Evolutionary conservation across 2,888 invertebrate genomes (phyloP), one percentile per base, ranked within the genome.

Genomic region (Pyrgus malvae): DNA sequence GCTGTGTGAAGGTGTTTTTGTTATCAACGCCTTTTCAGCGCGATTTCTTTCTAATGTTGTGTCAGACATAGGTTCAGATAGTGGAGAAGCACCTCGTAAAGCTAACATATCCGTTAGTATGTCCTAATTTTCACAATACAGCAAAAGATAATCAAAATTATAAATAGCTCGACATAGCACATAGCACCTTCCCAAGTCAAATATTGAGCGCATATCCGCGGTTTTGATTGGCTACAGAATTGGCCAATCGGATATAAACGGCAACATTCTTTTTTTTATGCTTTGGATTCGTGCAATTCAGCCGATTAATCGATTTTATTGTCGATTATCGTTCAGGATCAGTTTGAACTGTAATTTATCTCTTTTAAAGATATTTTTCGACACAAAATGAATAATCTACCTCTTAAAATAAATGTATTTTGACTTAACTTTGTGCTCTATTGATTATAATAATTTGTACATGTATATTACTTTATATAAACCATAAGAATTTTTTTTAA

Each of bases 11-110:
- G 83, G 82, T 1, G 83, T 85, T 65, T 80, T 86, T 0, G 79
- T 78, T 49, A 89, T 68, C 0, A 86, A 72, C 0, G 90, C 89
- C 67, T 85, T 89, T 70, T 87, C 89, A 0, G 72, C 81, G 35
- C 82, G 82, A 62, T 81, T 85, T 29, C 81, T 74, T 48, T 88
- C 89, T 23, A 84, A 56, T 2, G 83, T 83, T 35, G 78, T 74
- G 25, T 87, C 89, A 11, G 87, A 88, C 86, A 88, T 85, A 2
- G 82, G 70, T 57, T 88, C 85, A 0, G 89, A 88, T 44, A 76
- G 66, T 7, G 88, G 88, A 2, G 90, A 89, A n/a, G 76, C 70
- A 17, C 85, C 83, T 12, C 87, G 81, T 5, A 81, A 65, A 23
- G 69, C 63, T 61, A 83, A 66, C 83, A 83, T 86, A 51, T 44